Percentiles rank a stretch among this genome's conserved stretches.
phyloP scores from a whole-genome alignment of 2,888 invertebrate genomes.

The Helicoverpa assulta region DNA sequence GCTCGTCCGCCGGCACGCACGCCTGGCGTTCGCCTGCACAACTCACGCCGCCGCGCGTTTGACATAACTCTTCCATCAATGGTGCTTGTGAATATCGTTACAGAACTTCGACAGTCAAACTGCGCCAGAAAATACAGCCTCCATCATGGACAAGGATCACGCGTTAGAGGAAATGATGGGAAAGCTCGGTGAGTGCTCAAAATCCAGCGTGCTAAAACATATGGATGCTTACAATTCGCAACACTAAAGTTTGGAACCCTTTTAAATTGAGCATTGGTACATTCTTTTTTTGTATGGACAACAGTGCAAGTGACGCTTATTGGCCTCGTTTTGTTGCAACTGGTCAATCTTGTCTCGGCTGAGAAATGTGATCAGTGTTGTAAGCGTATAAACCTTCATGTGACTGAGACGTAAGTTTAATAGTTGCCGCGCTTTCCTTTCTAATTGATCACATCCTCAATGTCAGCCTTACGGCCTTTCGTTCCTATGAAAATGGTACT shows the following conservation, averaged over 20 bases:
- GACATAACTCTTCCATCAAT: constrained; percentile 73
- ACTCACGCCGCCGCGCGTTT: constrained; percentile 71
- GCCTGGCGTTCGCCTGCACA: constrained; percentile 75
- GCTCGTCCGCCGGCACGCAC: constrained; percentile 84
- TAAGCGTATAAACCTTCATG: constrained; percentile 63
- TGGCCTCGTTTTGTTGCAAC: constrained; percentile 67
- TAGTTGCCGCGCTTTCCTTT: constrained; percentile 66
- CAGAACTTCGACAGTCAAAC: constrained; percentile 71
- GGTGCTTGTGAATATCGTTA: constrained; percentile 80
- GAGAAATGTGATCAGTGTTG: constrained; percentile 65
- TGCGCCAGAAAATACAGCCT: constrained; percentile 47
- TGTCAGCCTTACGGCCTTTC: constrained; percentile 30
- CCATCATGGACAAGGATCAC: constrained; percentile 91
- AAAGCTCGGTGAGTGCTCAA: constrained; percentile 89
- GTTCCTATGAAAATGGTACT: constrained; percentile 37
- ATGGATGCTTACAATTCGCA: constrained; percentile 65
- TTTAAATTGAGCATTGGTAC: constrained; percentile 64
- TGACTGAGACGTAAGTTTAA: constrained; percentile 59
- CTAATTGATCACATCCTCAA: constrained; percentile 65
- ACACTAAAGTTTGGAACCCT: constrained; percentile 49
- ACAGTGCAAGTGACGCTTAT: constrained; percentile 61
- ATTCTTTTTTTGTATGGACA: constrained; percentile 58
- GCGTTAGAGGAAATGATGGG: constrained; percentile 92
- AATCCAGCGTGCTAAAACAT: constrained; percentile 68
- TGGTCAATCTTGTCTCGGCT: constrained; percentile 67